These are phyloP conservation scores for Candidula unifasciata DNA, from an alignment of 2,888 invertebrate genomes.

Conservation along the genomic window DNA sequence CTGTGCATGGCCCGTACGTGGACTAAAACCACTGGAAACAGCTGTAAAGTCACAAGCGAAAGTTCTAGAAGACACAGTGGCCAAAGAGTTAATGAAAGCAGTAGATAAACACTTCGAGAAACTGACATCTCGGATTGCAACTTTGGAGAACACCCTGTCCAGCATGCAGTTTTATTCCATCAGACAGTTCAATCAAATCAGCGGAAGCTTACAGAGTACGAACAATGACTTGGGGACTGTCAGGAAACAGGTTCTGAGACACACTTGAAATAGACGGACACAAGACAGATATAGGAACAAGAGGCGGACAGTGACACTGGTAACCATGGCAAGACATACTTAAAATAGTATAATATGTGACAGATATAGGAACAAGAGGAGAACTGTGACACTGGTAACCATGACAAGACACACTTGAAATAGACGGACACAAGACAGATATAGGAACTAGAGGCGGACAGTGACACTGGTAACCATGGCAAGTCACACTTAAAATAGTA, in stretches of 20 bases:
- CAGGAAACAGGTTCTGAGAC: slow-evolving; percentile 55
- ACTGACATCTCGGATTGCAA: slow-evolving; percentile 62
- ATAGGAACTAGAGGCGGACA: no score
- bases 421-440: not conserved
- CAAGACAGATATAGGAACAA: not conserved
- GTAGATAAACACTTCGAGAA: slow-evolving; percentile 70
- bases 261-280: not conserved
- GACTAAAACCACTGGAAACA: not conserved
- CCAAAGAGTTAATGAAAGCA: slow-evolving; percentile 64
- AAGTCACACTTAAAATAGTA: no score
- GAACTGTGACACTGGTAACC: no score
- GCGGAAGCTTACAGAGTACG: slow-evolving; percentile 62
- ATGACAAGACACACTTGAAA: not conserved
- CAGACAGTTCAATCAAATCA: slow-evolving; percentile 66
- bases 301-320: not conserved
- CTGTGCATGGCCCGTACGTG: no score
- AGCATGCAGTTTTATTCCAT: slow-evolving; percentile 70
- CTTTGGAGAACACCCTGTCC: slow-evolving; percentile 66
- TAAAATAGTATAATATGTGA: no score
- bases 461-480: no score
- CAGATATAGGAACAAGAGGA: no score
- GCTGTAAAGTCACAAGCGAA: not conserved
- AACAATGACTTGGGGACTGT: slow-evolving; percentile 57
- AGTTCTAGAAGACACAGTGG: slow-evolving; percentile 62
- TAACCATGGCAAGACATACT: no score